A percentile compares a stretch with the other conserved stretches of the same genome.
Evolutionary conservation across 2,888 invertebrate genomes (phyloP).

Genomic region (Plutella xylostella): DNA sequence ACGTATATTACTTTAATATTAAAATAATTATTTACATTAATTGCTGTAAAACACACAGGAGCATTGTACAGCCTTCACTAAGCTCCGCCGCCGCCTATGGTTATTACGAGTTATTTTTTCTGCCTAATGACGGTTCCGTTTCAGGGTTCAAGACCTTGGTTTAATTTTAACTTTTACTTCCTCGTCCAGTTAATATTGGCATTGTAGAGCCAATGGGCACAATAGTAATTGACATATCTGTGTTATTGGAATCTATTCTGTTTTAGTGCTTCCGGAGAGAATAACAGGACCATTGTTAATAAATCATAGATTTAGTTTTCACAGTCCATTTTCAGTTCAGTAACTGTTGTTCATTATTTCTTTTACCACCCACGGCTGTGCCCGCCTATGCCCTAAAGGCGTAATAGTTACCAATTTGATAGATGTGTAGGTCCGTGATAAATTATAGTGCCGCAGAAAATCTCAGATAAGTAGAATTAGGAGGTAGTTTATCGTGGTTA

Average conservation of each 20-base stretch:
- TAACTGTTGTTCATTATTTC: not conserved
- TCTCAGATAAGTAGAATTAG: conserved; percentile 20
- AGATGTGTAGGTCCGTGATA: conserved; percentile 6
- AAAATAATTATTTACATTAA: no score
- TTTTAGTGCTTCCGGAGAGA: no score
- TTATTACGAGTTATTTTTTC: not conserved
- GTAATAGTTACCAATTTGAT: conserved; percentile 8
- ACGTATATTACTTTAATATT: no score
- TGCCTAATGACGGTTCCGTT: conserved; percentile 3
- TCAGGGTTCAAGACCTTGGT: conserved; percentile 38
- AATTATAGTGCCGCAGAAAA: conserved; percentile 6
- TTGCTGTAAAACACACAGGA: no score
- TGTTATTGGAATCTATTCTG: no score
- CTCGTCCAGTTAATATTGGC: conserved; percentile 24
- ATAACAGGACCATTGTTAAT: no score
- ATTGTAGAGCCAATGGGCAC: not conserved
- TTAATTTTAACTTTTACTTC: conserved; percentile 49
- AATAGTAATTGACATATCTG: no score
- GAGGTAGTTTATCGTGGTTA: conserved; percentile 20
- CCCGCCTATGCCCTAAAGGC: conserved; percentile 7
- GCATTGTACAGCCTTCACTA: no score
- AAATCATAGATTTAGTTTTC: not conserved
- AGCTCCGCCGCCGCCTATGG: no score
- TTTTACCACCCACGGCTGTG: conserved; percentile 1
- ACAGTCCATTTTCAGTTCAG: not conserved